These are phyloP conservation scores for Catharus minimus DNA, from an alignment of 2,113 vertebrate genomes.

Conservation along the genomic window DNA sequence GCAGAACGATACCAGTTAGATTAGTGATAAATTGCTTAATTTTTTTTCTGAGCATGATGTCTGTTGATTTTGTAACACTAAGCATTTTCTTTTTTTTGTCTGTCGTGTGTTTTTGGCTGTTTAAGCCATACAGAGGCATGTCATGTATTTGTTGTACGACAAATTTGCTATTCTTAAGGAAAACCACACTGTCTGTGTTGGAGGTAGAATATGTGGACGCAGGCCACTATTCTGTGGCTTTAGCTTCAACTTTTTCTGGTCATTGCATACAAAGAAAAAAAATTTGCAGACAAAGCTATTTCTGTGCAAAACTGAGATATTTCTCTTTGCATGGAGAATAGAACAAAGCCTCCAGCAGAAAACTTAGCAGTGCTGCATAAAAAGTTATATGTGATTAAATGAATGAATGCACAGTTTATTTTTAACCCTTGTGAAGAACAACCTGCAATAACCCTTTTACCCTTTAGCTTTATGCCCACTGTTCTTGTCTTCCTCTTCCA, in stretches of 20 bases:
- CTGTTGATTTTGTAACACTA: slow-evolving; percentile 38
- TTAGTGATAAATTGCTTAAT: slow-evolving; percentile 26
- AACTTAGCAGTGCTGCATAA: background rate
- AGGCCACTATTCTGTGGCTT: background rate
- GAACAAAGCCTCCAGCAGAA: background rate
- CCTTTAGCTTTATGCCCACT: background rate
- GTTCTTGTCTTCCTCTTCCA: background rate
- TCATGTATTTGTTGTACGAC: background rate
- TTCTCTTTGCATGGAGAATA: background rate
- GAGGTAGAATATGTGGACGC: background rate
- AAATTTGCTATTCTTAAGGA: slow-evolving; percentile 15
- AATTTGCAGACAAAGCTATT: background rate
- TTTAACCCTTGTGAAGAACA: background rate
- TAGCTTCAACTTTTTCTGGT: background rate
- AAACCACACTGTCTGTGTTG: background rate
- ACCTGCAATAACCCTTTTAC: background rate
- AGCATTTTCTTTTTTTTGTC: slow-evolving; percentile 26
- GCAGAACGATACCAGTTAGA: slow-evolving; percentile 7
- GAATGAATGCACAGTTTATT: background rate
- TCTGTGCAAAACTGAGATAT: background rate
- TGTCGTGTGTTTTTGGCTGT: slow-evolving; percentile 11
- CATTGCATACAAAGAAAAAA: background rate
- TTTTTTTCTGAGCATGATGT: slow-evolving; percentile 4
- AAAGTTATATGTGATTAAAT: background rate
- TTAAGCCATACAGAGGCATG: background rate